A percentile compares a stretch with the other conserved stretches of the same genome.
Conservation (phyloP, 2,113 vertebrate genomes). For the Pelecanus crispus region DNA sequence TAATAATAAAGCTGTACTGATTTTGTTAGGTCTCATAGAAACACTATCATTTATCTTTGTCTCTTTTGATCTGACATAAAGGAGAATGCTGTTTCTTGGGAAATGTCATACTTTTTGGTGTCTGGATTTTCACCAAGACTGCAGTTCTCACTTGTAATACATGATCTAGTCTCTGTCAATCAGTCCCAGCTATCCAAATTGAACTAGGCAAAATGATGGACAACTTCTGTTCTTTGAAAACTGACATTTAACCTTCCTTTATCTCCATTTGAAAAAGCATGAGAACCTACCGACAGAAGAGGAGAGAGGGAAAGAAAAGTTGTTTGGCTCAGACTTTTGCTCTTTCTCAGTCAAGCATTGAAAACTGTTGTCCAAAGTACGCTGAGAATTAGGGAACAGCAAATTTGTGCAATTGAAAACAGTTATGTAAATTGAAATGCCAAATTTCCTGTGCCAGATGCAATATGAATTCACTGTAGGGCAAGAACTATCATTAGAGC, state of each 20-base stretch:
- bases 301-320: neutral
- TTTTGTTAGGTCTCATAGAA: neutral
- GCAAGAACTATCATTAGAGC: conserved; percentile 51
- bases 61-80: neutral
- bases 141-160: neutral
- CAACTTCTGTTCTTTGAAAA: neutral
- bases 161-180: neutral
- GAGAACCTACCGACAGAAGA: neutral
- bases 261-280: neutral
- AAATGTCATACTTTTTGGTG: neutral
- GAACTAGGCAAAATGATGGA: neutral
- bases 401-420: conserved; percentile 50
- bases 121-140: neutral
- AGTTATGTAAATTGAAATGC: conserved; percentile 53
- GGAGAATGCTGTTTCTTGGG: neutral
- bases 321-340: conserved; percentile 6
- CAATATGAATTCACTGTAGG: conserved; percentile 61
- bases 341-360: conserved; percentile 24
- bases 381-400: conserved; percentile 29
- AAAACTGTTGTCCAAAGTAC: conserved; percentile 33
- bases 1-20: neutral
- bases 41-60: neutral
- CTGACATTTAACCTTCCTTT: neutral
- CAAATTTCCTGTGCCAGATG: conserved; percentile 59
- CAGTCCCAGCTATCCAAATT: neutral